Conservation (phyloP, 1,140 invertebrate genomes). For the honey bee (Apis mellifera) region DNA sequence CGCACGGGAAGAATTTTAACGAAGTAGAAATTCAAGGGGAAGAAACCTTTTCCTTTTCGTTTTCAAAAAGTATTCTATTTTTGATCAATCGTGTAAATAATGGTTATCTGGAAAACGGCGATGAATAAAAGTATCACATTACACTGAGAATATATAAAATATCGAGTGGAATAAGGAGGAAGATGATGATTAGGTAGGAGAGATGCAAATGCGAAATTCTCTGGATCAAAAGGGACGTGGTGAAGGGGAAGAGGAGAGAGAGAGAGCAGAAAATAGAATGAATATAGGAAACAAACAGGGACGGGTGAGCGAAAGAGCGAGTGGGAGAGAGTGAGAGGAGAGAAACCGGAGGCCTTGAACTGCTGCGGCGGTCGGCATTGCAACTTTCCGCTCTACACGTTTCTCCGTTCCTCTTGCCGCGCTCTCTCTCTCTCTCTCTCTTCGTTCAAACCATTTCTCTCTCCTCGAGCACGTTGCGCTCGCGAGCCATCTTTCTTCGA, state of each 20-base stretch:
- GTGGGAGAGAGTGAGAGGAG: not conserved
- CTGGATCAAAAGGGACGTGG: slow-evolving; percentile 20
- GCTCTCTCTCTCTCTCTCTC: not conserved
- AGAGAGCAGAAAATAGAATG: slow-evolving; percentile 42
- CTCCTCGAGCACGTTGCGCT: slow-evolving; percentile 3
- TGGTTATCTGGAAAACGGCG: no score
- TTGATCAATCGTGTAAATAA: no score
- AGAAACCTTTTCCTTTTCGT: no score
- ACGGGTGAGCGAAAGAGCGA: slow-evolving; percentile 7
- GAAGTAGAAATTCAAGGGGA: no score
- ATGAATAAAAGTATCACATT: not conserved
- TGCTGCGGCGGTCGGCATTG: slow-evolving; percentile 52
- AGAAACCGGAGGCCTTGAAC: slow-evolving; percentile 56
- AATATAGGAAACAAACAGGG: slow-evolving; percentile 40
- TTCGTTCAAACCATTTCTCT: slow-evolving; percentile 23
- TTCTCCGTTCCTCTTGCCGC: not conserved
- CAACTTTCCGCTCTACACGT: slow-evolving; percentile 46
- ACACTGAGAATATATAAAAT: not conserved
- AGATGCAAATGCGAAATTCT: slow-evolving; percentile 17
- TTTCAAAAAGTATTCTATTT: no score
- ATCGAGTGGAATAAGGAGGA: not conserved
- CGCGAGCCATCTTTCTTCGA: slow-evolving; percentile 28
- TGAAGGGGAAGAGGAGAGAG: not conserved
- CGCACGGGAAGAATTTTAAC: no score
- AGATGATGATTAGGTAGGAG: not conserved